Evolutionary conservation across 1,140 invertebrate species (phyloP), one percentile per base, ranked within the genome.

Genomic region (Trichonephila inaurata): DNA sequence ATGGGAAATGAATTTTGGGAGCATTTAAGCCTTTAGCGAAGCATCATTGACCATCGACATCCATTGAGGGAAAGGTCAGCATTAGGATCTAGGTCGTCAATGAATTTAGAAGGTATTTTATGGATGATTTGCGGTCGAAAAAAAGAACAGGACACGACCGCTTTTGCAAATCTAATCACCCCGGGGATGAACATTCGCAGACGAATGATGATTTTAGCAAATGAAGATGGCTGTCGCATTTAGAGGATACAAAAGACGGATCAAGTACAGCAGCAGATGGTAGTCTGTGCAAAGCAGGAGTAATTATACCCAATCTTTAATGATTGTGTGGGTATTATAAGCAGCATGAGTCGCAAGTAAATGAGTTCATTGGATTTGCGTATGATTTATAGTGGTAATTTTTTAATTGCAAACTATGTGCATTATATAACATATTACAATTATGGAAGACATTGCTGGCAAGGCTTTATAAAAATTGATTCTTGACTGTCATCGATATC

Each of bases 121-220:
- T 77, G 24, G 72, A 77, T 7, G 72, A 33, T 77, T 77, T 24
- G 16, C 72, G 33, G 72, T 33, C 24, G 33, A 28, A 77, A 40
- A 64, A 77, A 77, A 77, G 28, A 72, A 5, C 69, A 77, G 33
- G 28, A 77, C 21, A 14, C 69, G 72, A 77, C 33, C 28, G 72
- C 72, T 77, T 77, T 77, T 77, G 72, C 72, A 77, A 77, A 77
- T 72, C 24, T 33, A 12, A 72, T 72, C 69, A 72, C 72, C 72
- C 33, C 28, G 28, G 72, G 72, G 72, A 18, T 72, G 69, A 72
- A 72, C 69, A 72, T 33, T 77, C 24, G 24, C 24, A 77, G 28
- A 77, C 72, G 72, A 77, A 33, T 77, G 72, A 77, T 77, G 72
- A 77, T 40, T 77, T 33, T 10, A 33, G n/a, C 24, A 72, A 72